Conservation (phyloP, 2,888 invertebrate species). For the Andrena camellia region DNA sequence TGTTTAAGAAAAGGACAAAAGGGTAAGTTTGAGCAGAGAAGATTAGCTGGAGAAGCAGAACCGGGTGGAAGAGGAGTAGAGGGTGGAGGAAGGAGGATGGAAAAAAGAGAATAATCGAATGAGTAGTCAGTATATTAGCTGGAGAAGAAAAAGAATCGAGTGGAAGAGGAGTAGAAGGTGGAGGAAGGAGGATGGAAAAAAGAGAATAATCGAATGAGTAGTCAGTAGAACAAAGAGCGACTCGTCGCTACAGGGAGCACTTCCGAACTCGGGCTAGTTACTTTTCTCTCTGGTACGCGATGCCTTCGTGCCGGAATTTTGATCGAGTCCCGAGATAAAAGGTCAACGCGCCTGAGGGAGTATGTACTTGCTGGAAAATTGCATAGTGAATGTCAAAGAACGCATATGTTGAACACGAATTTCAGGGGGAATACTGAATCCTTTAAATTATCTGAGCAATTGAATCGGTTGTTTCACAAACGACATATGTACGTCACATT, state of each 20-base stretch:
- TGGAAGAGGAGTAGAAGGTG: constrained; percentile 2
- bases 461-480: neutral
- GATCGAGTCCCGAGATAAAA: constrained; percentile 79
- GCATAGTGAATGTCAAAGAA: constrained; percentile 51
- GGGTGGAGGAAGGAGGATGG: constrained; percentile 15
- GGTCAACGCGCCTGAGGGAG: constrained; percentile 80
- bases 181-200: constrained; percentile 19
- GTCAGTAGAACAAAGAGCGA: constrained; percentile 65
- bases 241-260: constrained; percentile 67
- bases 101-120: constrained; percentile 43
- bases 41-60: neutral
- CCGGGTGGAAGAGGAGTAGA: constrained; percentile 6
- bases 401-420: constrained; percentile 8
- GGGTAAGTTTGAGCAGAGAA: neutral
- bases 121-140: neutral
- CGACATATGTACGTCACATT: too few species aligned
- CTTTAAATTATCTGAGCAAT: neutral
- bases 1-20: neutral
- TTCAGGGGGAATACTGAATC: too few species aligned
- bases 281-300: constrained; percentile 53
- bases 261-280: constrained; percentile 59
- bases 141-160: constrained; percentile 5
- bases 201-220: constrained; percentile 42
- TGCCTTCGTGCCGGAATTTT: constrained; percentile 78
- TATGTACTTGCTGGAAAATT: constrained; percentile 58